These are phyloP conservation scores for Drosophila longiperda DNA, from an alignment of 2,888 invertebrate genomes.

Conservation along the genomic window DNA sequence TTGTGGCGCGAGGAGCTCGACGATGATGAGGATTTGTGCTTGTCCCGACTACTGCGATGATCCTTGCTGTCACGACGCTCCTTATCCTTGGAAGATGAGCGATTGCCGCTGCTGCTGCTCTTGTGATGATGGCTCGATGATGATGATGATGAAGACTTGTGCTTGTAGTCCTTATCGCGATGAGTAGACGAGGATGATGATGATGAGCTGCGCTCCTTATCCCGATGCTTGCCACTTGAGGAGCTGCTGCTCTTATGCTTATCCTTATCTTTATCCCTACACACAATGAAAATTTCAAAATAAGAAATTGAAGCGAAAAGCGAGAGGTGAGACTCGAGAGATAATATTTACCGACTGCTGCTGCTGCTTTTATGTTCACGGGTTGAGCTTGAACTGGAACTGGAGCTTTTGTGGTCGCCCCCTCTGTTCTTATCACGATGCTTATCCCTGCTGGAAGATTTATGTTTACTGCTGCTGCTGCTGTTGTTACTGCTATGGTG, in stretches of 20 bases:
- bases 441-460: constrained; percentile 87
- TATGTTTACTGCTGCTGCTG: constrained; percentile 87
- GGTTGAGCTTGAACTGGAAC: constrained; percentile 80
- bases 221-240: constrained; percentile 83
- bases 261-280: constrained; percentile 83
- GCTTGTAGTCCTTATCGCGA: constrained; percentile 85
- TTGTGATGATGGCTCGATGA: constrained; percentile 78
- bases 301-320: background rate
- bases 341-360: constrained; percentile 79
- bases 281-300: background rate
- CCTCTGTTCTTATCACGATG: constrained; percentile 86
- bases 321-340: background rate
- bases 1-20: constrained; percentile 63
- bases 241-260: constrained; percentile 84
- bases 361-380: constrained; percentile 85
- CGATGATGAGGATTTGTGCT: constrained; percentile 82
- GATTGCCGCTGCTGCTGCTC: constrained; percentile 44
- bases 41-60: constrained; percentile 84
- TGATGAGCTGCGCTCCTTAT: constrained; percentile 82
- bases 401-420: constrained; percentile 85
- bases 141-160: constrained; percentile 76
- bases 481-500: constrained; percentile 61
- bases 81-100: constrained; percentile 82
- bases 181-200: constrained; percentile 74
- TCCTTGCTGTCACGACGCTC: constrained; percentile 84